Evolutionary conservation across 2,797 vertebrate genomes (phyloP).

Genomic region (Schizopygopsis malacanthus): DNA sequence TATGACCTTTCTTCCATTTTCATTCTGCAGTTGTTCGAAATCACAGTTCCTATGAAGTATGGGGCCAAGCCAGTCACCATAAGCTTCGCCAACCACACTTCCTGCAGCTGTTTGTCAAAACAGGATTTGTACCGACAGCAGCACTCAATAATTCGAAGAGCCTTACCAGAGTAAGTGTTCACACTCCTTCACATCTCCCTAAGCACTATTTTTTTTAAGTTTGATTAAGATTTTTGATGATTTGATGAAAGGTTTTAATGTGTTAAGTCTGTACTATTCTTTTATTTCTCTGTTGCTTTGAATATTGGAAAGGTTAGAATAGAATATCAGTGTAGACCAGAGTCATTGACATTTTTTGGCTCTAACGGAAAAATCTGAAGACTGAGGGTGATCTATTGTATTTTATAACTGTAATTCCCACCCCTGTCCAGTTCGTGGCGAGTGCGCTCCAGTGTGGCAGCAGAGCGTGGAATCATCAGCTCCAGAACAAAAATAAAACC

Average conservation of each 20-base stretch:
- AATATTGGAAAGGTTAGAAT: not conserved
- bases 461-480: too few species aligned
- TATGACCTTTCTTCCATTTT: constrained; percentile 52
- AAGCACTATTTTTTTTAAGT: not conserved
- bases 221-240: not conserved
- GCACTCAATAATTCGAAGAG: constrained; percentile 94
- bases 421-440: too few species aligned
- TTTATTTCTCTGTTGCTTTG: not conserved
- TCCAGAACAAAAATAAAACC: too few species aligned
- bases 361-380: too few species aligned
- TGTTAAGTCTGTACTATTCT: not conserved
- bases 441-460: too few species aligned
- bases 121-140: constrained; percentile 93
- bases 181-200: not conserved
- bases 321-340: not conserved
- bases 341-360: too few species aligned
- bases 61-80: constrained; percentile 92
- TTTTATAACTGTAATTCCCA: too few species aligned
- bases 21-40: constrained; percentile 90
- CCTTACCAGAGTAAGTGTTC: constrained; percentile 90
- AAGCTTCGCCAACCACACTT: constrained; percentile 97
- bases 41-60: constrained; percentile 91
- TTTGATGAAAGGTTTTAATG: not conserved
- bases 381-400: too few species aligned
- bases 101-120: constrained; percentile 95